Conservation (phyloP, 2,797 vertebrate genomes). For the Halcyon leucocephala region DNA sequence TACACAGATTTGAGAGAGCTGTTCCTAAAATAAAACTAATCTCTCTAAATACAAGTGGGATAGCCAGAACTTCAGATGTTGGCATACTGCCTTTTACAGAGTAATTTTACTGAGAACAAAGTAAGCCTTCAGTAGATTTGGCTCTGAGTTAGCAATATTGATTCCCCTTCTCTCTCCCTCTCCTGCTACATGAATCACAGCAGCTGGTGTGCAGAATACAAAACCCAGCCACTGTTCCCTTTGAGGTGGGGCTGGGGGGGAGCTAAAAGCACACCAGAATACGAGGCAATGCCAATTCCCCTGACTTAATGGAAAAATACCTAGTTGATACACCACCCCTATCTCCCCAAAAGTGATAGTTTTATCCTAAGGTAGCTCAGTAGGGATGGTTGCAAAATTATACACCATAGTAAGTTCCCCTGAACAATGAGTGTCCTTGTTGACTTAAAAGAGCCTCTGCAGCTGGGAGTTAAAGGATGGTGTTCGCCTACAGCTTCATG, state of each 20-base stretch:
- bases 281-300: background rate
- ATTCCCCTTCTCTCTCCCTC: conserved; percentile 2
- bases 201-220: conserved; percentile 41
- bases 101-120: conserved; percentile 23
- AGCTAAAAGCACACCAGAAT: conserved; percentile 16
- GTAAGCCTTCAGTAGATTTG: conserved; percentile 46
- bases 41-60: background rate
- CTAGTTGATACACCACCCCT: background rate
- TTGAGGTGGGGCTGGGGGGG: too few species aligned
- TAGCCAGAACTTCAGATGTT: conserved; percentile 19
- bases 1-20: conserved; percentile 56
- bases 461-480: background rate
- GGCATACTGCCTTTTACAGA: conserved; percentile 23
- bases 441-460: background rate
- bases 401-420: background rate
- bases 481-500: background rate
- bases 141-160: conserved; percentile 32
- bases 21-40: conserved; percentile 67
- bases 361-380: background rate
- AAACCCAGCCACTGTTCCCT: conserved; percentile 11
- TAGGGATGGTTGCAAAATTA: background rate
- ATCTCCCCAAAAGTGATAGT: background rate
- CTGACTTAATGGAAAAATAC: background rate
- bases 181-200: conserved; percentile 42
- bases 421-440: background rate